Base-by-base conservation (phyloP, 2,888 invertebrate genomes). In the Atethmia centrago region DNA sequence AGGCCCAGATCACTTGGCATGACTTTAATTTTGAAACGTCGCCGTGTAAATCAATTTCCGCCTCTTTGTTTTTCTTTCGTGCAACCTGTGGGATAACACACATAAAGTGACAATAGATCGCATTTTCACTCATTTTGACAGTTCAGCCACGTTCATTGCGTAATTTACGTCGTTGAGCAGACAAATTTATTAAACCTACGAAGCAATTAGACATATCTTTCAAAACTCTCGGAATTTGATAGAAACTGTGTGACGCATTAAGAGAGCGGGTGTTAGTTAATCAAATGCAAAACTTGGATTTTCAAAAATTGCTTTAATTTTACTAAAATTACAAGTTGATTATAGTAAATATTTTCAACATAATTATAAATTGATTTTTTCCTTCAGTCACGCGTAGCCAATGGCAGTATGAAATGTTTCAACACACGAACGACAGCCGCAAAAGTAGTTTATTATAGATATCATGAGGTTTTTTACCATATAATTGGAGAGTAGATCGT, bases 301-400 rank as follows among this genome's bases (percentile, higher is more conserved):
- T 67, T 79, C 16, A 53, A 53, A 51, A 63, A 40, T 42, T 19
- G 47, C 21, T 74, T 65, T 79, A 74, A 28, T 74, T 58, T 47
- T 0, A 58, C 49, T 59, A 74, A 58, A 36, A 67, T 71, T 71
- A 65, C 61, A 62, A 66, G 61, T 79, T 51, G n/a, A 42, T 47
- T 36, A 67, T 40, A 66, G 47, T 74, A 55, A 51, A 49, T 75
- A 79, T 58, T 55, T 40, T 75, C 61, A 70, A 77, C 45, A 53
- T 49, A 56, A 45, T 10, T 36, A 55, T 14, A 28, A 8, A 77
- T 51, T 59, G n/a, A 0, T n/a, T 21, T 31, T 53, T 59, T n/a
- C 16, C 19, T 42, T 78, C 79, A 78, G 79, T 78, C 77, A 66
- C 61, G 65, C 62, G 51, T 66, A 66, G 62, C 74, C 53, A 49